Evolutionary conservation across 2,113 vertebrate genomes (phyloP).

Genomic region (Pseudolaguvia tuberculata): DNA sequence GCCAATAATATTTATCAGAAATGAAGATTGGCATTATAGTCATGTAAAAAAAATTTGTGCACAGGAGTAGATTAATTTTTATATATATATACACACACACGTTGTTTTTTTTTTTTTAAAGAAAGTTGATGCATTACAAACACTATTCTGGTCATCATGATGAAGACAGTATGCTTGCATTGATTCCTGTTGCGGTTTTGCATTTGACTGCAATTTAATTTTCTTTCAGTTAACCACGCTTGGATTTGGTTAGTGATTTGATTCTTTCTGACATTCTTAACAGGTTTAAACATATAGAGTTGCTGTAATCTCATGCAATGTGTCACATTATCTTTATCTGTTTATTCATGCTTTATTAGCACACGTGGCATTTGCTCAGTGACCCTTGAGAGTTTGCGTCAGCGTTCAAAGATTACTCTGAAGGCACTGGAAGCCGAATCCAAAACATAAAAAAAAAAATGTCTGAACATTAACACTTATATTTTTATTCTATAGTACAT

Average conservation of each 20-base stretch:
- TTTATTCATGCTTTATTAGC: not conserved
- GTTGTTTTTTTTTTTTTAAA: no score
- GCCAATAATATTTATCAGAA: not conserved
- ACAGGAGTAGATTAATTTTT: no score
- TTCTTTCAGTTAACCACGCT: not conserved
- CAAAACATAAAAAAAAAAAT: not conserved
- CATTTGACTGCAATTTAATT: no score
- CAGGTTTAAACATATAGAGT: not conserved
- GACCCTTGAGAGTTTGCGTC: not conserved
- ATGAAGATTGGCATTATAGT: no score
- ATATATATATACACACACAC: no score
- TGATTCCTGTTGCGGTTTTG: no score
- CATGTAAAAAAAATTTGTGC: no score
- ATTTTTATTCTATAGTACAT: no score
- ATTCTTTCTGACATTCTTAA: not conserved
- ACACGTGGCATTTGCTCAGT: not conserved
- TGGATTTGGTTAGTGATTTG: not conserved
- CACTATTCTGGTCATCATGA: no score
- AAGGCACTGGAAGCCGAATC: not conserved
- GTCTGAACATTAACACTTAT: not conserved
- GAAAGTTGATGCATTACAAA: no score
- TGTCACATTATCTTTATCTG: not conserved
- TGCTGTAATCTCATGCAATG: not conserved
- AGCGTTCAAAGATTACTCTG: not conserved
- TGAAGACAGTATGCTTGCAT: no score